Evolutionary conservation across 2,888 invertebrate species (phyloP), one percentile per base, ranked within the genome.

Genomic region (Agapostemon virescens): DNA sequence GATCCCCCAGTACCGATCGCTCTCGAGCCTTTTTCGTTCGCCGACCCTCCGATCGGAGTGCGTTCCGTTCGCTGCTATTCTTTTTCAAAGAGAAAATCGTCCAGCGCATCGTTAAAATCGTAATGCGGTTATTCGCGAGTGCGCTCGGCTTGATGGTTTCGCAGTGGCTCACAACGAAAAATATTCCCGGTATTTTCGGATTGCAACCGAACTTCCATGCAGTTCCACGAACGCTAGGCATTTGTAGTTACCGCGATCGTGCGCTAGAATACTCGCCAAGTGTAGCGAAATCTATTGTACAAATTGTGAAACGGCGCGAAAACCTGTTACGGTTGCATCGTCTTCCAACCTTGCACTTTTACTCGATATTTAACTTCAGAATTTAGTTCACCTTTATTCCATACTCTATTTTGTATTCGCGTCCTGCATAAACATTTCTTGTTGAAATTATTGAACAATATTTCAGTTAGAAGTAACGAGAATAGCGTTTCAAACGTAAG

Each of bases 281-380:
- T 71, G 81, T 86, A 86, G 88, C 84, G 87, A 87, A 88, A 89
- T 85, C 86, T 85, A 84, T 88, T 86, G 83, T 82, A 88, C 85
- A 88, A 89, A 89, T 89, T 85, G 86, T 87, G 82, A 86, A 89
- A 86, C 82, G n/a, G 33, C 63, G 11, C 85, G 86, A 86, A 84
- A 86, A 67, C 42, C 82, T 84, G 33, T 33, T 36, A 63, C 13
- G n/a, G n/a, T 9, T 33, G 33, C 9, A 6, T 17, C 33, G 20
- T 33, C 33, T 2, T 36, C 33, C n/a, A 61, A 33, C 33, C 20
- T 36, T 33, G 7, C 9, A 33, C 20, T 13, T n/a, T n/a, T 36
- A 1, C 4, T 36, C 36, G 61, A 20, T 61, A 20, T 61, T 20
- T 9, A 33, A 33, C 33, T 20, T 61, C 61, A 20, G 23, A 61